Conservation (phyloP, 2,888 invertebrate species). For the Buathra laborator region DNA sequence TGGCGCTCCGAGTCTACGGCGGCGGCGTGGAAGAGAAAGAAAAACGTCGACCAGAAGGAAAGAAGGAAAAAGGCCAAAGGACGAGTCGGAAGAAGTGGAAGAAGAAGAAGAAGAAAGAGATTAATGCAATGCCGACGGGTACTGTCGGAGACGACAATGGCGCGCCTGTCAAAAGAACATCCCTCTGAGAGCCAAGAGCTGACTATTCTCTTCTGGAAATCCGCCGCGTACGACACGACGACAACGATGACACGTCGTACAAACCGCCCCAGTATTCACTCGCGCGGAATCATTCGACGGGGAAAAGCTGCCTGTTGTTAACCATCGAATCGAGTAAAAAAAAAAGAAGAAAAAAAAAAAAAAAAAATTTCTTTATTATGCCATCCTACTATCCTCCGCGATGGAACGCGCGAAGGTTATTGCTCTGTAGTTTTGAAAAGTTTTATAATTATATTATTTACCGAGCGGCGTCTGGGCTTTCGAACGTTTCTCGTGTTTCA, state of each 20-base stretch:
- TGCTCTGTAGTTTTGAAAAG: neutral
- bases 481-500: neutral
- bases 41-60: slow-evolving; percentile 25
- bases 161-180: slow-evolving; percentile 81
- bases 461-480: neutral
- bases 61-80: slow-evolving; percentile 48
- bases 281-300: slow-evolving; percentile 68
- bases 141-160: slow-evolving; percentile 81
- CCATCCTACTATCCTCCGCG: too few relatives aligned
- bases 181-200: slow-evolving; percentile 71
- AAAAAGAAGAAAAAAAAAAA: slow-evolving; percentile 40
- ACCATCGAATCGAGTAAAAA: slow-evolving; percentile 43
- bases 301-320: slow-evolving; percentile 66
- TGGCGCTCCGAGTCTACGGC: slow-evolving; percentile 59
- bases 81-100: slow-evolving; percentile 44
- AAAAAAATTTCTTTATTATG: neutral
- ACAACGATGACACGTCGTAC: slow-evolving; percentile 52
- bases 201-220: slow-evolving; percentile 69
- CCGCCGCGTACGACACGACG: slow-evolving; percentile 55
- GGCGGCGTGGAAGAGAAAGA: slow-evolving; percentile 43
- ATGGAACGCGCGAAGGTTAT: too few relatives aligned
- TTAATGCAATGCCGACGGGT: slow-evolving; percentile 82
- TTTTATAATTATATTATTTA: slow-evolving; percentile 24
- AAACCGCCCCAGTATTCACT: slow-evolving; percentile 56
- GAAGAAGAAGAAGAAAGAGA: slow-evolving; percentile 76